phyloP scores from a whole-genome alignment of 2,797 vertebrate genomes.

The Galago senegalensis region DNA sequence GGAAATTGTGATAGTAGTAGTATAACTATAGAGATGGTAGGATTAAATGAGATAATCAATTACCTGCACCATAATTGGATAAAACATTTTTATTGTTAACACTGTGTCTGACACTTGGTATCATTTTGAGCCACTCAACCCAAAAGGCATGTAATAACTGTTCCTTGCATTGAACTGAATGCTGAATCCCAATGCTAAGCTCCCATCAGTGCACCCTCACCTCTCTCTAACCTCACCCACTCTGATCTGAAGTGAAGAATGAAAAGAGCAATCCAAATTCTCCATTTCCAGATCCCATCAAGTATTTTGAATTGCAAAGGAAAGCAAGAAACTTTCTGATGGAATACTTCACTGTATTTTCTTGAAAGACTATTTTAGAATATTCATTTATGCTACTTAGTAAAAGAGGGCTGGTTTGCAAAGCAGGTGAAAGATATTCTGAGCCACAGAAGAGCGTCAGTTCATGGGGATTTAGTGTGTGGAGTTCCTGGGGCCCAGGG shows the following conservation, averaged over 20 bases:
- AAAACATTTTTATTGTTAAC: slow-evolving; percentile 65
- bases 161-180: slow-evolving; percentile 7
- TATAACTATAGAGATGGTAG: background rate
- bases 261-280: slow-evolving; percentile 23
- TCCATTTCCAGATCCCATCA: background rate
- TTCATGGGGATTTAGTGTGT: slow-evolving; percentile 50
- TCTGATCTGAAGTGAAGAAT: background rate
- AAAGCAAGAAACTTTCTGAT: slow-evolving; percentile 53
- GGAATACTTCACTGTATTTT: slow-evolving; percentile 48
- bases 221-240: background rate
- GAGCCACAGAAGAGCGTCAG: slow-evolving; percentile 40
- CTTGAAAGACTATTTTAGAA: slow-evolving; percentile 69
- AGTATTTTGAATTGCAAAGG: slow-evolving; percentile 68
- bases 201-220: background rate
- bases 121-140: slow-evolving; percentile 63
- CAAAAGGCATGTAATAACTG: background rate
- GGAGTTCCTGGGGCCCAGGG: slow-evolving; percentile 48
- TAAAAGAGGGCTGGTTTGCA: slow-evolving; percentile 50
- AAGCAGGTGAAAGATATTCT: slow-evolving; percentile 21
- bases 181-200: background rate
- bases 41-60: slow-evolving; percentile 54
- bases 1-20: background rate
- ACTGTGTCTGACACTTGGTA: background rate
- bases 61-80: background rate
- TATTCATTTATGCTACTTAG: slow-evolving; percentile 52